Base-by-base conservation (phyloP, 1,140 invertebrate species). In the Tribolium castaneum region DNA sequence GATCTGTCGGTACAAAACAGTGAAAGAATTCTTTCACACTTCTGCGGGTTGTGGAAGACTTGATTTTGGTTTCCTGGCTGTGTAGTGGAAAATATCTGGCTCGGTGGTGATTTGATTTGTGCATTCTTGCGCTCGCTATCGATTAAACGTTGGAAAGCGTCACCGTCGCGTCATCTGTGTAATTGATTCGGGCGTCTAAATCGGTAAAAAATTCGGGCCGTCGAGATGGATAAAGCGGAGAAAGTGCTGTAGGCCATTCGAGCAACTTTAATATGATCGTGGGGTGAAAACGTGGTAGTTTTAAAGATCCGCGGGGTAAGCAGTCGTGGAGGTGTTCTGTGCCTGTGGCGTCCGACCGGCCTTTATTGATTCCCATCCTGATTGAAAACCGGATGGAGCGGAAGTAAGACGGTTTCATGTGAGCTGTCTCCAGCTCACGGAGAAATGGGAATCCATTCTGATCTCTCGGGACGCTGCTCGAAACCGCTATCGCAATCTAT, bases 381-480 rank as follows among this genome's bases (percentile, higher is more conserved):
- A 83, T 83, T 83, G 82, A 82, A 83, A 83, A 83, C 50, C 80
- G 82, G 80, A 83, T 83, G 82, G 79, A 81, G 82, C 79, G 82
- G 80, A 82, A 83, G 82, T 82, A 83, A 83, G 82, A 79, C 59
- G 82, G 82, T 83, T 83, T 82, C 82, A 73, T 77, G 80, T 75
- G 72, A 75, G 49, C 72, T 74, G 78, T 76, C 66, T 76, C 62
- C 66, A 76, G 74, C 78, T 72, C 51, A 51, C 52, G 62, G 56
- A 76, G 59, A 79, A 79, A 79, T 76, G 39, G 74, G 78, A 79
- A 76, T 79, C 74, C 73, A 72, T 76, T 79, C 14, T 70, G 62
- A 71, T 78, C 77, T 78, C 73, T 52, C 34, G 77, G 77, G 77
- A 78, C 51, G 54, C 70, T 52, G 45, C 34, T 73, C 52, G 71